Percentiles rank a stretch among this genome's conserved stretches.
phyloP scores from a whole-genome alignment of 2,888 invertebrate genomes.

The Eupithecia pulchellata region DNA sequence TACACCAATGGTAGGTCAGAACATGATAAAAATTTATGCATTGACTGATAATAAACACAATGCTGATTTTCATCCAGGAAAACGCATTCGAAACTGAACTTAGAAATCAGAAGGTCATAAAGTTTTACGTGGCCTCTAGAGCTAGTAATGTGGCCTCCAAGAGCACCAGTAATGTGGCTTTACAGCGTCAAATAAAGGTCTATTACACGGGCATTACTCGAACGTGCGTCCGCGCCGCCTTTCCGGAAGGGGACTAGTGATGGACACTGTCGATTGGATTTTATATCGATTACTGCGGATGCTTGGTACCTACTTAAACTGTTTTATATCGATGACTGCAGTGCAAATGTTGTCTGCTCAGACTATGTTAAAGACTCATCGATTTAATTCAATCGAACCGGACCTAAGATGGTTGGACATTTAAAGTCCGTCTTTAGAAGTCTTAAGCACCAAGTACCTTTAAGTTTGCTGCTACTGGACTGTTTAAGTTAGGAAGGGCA shows the following conservation, averaged over 20 bases:
- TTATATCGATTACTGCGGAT: constrained; percentile 6
- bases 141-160: constrained; percentile 15
- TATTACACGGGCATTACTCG: constrained; percentile 63
- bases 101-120: neutral
- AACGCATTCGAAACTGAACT: neutral
- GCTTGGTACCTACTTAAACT: neutral
- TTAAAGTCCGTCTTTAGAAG: neutral
- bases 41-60: neutral
- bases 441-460: neutral
- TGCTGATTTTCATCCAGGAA: neutral
- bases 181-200: constrained; percentile 69
- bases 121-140: constrained; percentile 5
- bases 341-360: neutral
- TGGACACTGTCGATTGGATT: constrained; percentile 16
- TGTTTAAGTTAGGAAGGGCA: neutral
- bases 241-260: constrained; percentile 69
- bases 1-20: too few species aligned
- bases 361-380: neutral
- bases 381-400: neutral
- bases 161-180: constrained; percentile 60
- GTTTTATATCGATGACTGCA: constrained; percentile 1
- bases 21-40: too few species aligned
- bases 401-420: neutral
- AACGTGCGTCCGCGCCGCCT: constrained; percentile 61
- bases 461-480: neutral